phyloP scores from a whole-genome alignment of 2,888 invertebrate species.

The Parapristionchus giblindavisi region DNA sequence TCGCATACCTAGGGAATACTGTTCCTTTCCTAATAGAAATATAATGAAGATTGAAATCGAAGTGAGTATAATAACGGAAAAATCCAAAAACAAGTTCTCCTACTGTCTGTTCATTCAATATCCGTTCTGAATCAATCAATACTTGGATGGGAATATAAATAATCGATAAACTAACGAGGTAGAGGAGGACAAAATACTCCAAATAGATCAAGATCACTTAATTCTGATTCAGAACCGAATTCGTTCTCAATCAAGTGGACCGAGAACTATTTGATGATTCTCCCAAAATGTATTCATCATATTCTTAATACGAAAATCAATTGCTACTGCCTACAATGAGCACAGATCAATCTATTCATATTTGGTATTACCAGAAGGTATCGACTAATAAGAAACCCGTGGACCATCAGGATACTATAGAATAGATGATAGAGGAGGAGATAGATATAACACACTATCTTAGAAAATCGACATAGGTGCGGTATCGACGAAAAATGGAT shows the following conservation, averaged over 20 bases:
- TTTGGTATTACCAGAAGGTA: too few species aligned
- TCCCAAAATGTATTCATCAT: conserved; percentile 31
- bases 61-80: conserved; percentile 64
- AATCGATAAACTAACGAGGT: conserved; percentile 3
- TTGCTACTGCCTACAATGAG: conserved; percentile 12
- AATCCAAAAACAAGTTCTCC: conserved; percentile 66
- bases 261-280: conserved; percentile 10
- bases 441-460: too few species aligned
- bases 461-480: too few species aligned
- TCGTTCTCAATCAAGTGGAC: conserved; percentile 14
- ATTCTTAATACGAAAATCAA: conserved; percentile 1
- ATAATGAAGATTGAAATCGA: neutral
- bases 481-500: too few species aligned
- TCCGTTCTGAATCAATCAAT: conserved; percentile 42
- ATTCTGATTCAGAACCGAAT: neutral
- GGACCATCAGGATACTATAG: too few species aligned
- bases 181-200: conserved; percentile 15
- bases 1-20: conserved; percentile 5
- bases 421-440: neutral
- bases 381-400: too few species aligned
- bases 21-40: conserved; percentile 24
- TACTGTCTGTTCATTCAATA: conserved; percentile 49
- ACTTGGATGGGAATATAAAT: neutral
- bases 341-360: neutral
- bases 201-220: conserved; percentile 20